Evolutionary conservation across 2,797 vertebrate species (phyloP), one percentile per base, ranked within the genome.

Genomic region (Myotis myotis): DNA sequence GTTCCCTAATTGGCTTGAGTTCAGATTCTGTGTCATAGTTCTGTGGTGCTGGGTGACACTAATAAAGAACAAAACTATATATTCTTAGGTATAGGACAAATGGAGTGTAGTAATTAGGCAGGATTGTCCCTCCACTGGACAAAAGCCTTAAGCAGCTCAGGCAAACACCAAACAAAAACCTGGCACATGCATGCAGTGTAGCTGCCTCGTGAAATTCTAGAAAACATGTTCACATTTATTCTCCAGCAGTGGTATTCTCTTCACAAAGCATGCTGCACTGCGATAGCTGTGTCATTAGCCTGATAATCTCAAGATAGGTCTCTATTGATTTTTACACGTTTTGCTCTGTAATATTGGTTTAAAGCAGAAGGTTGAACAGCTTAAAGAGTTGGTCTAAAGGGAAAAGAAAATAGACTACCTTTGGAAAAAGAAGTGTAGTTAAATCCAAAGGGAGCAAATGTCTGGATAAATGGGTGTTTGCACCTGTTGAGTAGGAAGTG

Each of bases 1-100:
- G 86, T 96, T 91, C 76, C 80, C 87, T 96, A 97, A 96, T 96
- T 96, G 96, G 89, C 84, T 96, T 95, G 72, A 89, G 95, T 96
- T 97, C 94, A 97, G 84, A 76, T 94, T 96, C 82, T 70, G 84
- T 97, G 89, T 97, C 94, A 79, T 91, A 92, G 78, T 95, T 95
- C 91, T 97, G 91, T 96, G 95, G 96, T 96, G 20, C 94, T 89
- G n/a, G 55, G 91, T 93, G 91, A 97, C 91, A 74, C 64, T 94
- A 96, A 96, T 91, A 94, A 89, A 91, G 83, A 87, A 84, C 66
- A 78, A 74, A 87, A 33, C 80, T 62, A 6, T 95, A 44, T 92
- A 60, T 91, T 96, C 91, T 82, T 87, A 23, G 23, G 66, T 55
- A 25, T 33, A 66, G 81, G 72, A 92, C 55, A 94, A 96, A 78